Evolutionary conservation across 2,113 vertebrate species (phyloP).

Genomic region (Columbina picui): DNA sequence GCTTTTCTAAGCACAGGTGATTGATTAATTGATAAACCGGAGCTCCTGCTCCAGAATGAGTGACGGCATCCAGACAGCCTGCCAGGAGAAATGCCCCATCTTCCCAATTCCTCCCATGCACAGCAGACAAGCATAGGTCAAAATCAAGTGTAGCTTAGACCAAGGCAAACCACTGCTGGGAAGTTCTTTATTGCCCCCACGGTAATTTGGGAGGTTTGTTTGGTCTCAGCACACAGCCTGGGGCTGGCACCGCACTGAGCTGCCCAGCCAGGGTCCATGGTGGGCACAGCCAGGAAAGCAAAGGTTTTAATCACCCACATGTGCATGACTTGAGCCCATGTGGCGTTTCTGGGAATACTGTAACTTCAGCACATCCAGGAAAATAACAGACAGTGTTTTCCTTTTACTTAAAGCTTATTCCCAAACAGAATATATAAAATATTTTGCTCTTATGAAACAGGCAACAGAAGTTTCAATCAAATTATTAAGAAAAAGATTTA

Average conservation of each 20-base stretch:
- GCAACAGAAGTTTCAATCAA: background rate
- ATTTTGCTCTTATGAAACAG: background rate
- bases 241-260: background rate
- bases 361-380: background rate
- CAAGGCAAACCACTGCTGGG: background rate
- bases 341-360: fast-evolving
- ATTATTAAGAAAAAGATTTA: constrained; percentile 8
- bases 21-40: background rate
- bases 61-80: background rate
- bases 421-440: background rate
- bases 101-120: background rate
- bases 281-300: background rate
- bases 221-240: background rate
- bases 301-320: background rate
- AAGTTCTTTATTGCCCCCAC: background rate
- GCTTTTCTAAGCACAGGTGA: background rate
- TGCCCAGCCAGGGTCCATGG: background rate
- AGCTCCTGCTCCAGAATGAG: background rate
- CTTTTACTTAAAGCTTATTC: background rate
- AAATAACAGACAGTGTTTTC: background rate
- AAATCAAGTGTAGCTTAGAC: background rate
- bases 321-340: background rate
- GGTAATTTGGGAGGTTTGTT: background rate
- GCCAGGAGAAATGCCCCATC: background rate
- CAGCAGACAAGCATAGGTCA: background rate